These are phyloP conservation scores for Zoanthus sociatus DNA, from an alignment of 92 coral and sea anemone genomes.

Conservation along the genomic window DNA sequence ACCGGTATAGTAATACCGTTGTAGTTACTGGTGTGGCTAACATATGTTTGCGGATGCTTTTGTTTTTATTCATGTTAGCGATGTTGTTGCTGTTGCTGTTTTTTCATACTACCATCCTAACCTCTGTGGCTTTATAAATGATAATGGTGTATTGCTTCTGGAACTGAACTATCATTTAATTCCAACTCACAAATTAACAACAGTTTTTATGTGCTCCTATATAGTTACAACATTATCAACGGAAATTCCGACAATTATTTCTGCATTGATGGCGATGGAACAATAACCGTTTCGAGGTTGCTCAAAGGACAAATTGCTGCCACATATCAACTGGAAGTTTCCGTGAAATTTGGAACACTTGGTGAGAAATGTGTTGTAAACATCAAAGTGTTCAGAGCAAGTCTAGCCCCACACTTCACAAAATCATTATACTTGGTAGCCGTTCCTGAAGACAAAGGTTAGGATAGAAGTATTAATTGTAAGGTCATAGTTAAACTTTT, in stretches of 20 bases:
- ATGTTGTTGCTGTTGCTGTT: not conserved
- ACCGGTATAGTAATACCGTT: no score
- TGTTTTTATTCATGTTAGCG: not conserved
- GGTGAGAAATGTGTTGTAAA: slow-evolving; percentile 73
- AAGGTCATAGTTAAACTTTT: no score
- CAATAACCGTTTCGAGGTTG: slow-evolving; percentile 68
- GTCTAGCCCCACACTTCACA: slow-evolving; percentile 68
- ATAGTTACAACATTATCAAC: slow-evolving; percentile 64
- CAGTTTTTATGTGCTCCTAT: not conserved
- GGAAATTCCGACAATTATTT: slow-evolving; percentile 81
- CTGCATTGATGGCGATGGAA: slow-evolving; percentile 74
- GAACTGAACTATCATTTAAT: not conserved
- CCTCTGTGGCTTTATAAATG: not conserved
- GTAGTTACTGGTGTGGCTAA: no score
- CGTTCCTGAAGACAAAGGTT: slow-evolving; percentile 83
- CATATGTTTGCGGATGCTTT: not conserved
- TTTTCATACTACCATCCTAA: no score
- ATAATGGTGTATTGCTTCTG: not conserved
- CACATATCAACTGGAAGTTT: slow-evolving; percentile 73
- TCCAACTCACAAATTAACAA: not conserved
- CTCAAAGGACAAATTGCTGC: slow-evolving; percentile 73
- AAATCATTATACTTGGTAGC: slow-evolving; percentile 54
- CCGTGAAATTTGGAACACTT: slow-evolving; percentile 64
- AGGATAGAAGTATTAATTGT: not conserved
- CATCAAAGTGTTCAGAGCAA: slow-evolving; percentile 58